phyloP scores from a whole-genome alignment of 2,113 vertebrate species.

The Nibea albiflora region DNA sequence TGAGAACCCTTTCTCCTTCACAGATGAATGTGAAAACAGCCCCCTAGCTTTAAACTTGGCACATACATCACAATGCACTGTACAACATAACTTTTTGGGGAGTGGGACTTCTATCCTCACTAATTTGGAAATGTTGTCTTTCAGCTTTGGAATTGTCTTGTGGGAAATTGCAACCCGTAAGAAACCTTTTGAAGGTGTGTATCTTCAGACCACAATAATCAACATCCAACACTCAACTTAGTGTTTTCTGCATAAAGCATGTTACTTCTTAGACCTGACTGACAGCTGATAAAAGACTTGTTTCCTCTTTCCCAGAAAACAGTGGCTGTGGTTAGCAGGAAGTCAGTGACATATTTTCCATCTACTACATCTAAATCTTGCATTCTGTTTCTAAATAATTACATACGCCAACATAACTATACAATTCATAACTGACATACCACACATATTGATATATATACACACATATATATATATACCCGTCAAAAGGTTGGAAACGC shows the following conservation, averaged over 20 bases:
- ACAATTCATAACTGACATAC: no score
- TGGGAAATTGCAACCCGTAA: constrained; percentile 89
- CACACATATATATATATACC: no score
- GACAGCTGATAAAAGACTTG: neutral
- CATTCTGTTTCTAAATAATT: neutral
- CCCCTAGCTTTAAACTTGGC: neutral
- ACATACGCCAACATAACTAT: no score
- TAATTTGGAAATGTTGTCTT: constrained; percentile 54
- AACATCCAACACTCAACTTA: neutral
- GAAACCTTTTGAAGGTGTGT: constrained; percentile 87
- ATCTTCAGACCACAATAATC: neutral
- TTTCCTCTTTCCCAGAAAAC: neutral
- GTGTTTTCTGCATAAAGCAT: neutral
- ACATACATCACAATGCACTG: neutral
- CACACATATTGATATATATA: no score
- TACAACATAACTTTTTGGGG: neutral
- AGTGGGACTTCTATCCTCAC: neutral
- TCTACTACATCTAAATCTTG: neutral
- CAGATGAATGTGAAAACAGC: neutral
- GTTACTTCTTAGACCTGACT: neutral
- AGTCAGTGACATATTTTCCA: neutral
- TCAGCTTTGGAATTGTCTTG: constrained; percentile 92
- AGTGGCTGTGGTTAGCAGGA: neutral
- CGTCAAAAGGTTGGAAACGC: no score
- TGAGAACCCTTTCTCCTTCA: neutral